Evolutionary conservation across 2,888 invertebrate species (phyloP).

Genomic region (Netelia melanura): DNA sequence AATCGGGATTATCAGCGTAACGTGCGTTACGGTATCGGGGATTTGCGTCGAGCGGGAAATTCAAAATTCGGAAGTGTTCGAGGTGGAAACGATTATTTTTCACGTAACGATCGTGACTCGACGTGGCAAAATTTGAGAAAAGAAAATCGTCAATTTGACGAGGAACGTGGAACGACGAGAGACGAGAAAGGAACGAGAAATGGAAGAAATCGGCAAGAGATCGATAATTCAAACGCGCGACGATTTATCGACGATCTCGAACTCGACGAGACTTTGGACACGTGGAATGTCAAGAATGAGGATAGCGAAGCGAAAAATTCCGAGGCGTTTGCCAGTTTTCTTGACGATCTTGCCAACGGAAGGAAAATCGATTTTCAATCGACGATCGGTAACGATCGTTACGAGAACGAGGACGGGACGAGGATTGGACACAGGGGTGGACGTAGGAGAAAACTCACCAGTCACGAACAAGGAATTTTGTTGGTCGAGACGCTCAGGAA

Average conservation of each 20-base stretch:
- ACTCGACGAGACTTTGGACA: constrained; percentile 50
- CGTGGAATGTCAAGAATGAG: constrained; percentile 47
- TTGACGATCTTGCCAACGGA: constrained; percentile 43
- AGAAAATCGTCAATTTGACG: constrained; percentile 3
- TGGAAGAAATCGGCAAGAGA: constrained; percentile 3
- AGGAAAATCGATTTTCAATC: constrained; percentile 38
- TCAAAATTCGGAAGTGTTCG: constrained; percentile 10
- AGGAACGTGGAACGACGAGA: background rate
- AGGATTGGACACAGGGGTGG: constrained; percentile 67
- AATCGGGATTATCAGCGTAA: constrained; percentile 24
- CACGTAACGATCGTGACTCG: constrained; percentile 24
- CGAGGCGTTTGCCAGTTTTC: constrained; percentile 35
- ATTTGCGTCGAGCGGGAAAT: constrained; percentile 38
- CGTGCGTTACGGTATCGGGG: constrained; percentile 12
- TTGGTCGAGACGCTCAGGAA: constrained; percentile 90
- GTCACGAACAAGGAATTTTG: constrained; percentile 91
- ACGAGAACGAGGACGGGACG: constrained; percentile 29
- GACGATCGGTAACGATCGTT: background rate
- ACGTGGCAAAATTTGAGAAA: constrained; percentile 1
- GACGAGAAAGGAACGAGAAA: background rate
- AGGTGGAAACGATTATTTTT: constrained; percentile 8
- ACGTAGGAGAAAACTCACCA: constrained; percentile 86
- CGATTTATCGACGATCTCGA: constrained; percentile 60
- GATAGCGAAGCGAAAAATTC: background rate
- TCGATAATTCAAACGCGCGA: constrained; percentile 33